phyloP scores from a whole-genome alignment of 2,888 invertebrate species.

The Sphaeridia pumilis region DNA sequence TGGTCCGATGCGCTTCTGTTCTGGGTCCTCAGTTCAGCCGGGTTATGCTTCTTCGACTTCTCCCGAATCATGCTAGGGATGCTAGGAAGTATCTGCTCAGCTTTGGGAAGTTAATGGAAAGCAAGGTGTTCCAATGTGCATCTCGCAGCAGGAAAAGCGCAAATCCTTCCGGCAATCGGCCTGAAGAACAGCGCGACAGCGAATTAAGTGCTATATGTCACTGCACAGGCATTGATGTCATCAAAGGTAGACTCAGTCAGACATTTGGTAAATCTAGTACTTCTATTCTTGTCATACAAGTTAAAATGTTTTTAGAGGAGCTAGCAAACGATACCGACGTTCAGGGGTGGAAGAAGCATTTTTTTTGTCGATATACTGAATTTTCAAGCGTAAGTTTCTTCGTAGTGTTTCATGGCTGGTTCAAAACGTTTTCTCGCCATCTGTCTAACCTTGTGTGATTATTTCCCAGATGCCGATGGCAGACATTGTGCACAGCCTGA shows the following conservation, averaged over 20 bases:
- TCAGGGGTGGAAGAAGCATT: conserved; percentile 15
- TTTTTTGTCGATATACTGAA: conserved; percentile 27
- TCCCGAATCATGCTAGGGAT: conserved; percentile 22
- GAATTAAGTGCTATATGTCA: not conserved
- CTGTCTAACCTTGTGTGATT: too few species aligned
- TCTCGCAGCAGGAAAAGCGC: not conserved
- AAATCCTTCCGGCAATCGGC: too few species aligned
- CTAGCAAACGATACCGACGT: not conserved
- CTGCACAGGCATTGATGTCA: not conserved
- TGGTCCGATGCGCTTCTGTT: conserved; percentile 50
- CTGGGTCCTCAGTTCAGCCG: conserved; percentile 48
- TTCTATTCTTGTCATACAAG: not conserved
- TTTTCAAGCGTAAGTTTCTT: conserved; percentile 22
- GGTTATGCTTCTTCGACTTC: conserved; percentile 40
- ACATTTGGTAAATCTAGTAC: not conserved
- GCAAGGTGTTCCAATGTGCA: conserved; percentile 14
- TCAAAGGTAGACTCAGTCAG: not conserved
- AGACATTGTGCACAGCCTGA: conserved; percentile 29
- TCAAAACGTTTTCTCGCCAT: too few species aligned
- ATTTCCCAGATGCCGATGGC: conserved; percentile 23
- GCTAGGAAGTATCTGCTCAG: conserved; percentile 22
- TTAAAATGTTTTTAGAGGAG: not conserved
- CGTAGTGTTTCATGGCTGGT: too few species aligned
- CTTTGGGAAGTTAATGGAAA: conserved; percentile 26
- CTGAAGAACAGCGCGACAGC: too few species aligned